These are phyloP conservation scores for Melieria omissa DNA, from an alignment of 2,888 invertebrate species.

Conservation along the genomic window DNA sequence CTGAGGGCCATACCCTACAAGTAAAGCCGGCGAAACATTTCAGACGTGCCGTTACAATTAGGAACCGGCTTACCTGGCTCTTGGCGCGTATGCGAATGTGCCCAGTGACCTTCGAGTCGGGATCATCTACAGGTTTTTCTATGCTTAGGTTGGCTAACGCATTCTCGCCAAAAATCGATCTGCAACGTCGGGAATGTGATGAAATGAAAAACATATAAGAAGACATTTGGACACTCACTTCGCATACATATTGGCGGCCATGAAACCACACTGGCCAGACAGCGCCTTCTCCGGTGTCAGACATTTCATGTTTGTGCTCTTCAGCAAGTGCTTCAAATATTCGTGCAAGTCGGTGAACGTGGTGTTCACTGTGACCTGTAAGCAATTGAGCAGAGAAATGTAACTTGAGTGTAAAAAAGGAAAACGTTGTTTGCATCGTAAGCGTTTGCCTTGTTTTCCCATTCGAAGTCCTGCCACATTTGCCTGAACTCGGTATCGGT, in stretches of 20 bases:
- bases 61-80: conserved; percentile 79
- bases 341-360: conserved; percentile 91
- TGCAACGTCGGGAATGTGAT: conserved; percentile 37
- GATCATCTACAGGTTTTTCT: conserved; percentile 91
- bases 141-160: conserved; percentile 98
- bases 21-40: conserved; percentile 12
- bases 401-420: conserved; percentile 5
- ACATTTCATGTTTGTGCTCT: conserved; percentile 99
- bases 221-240: conserved; percentile 61
- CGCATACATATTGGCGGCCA: conserved; percentile 99
- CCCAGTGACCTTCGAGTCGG: conserved; percentile 90
- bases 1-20: conserved; percentile 97
- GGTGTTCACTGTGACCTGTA: conserved; percentile 83
- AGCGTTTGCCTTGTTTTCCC: conserved; percentile 93
- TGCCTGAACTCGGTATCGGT: conserved; percentile 96
- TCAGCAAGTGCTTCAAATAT: conserved; percentile 90
- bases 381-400: neutral
- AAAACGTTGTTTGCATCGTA: neutral
- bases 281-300: conserved; percentile 97
- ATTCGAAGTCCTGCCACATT: conserved; percentile 99
- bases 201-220: neutral
- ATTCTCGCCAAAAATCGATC: conserved; percentile 98
- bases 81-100: conserved; percentile 98
- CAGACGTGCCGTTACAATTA: neutral
- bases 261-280: conserved; percentile 97